phyloP scores from a whole-genome alignment of 1,140 invertebrate species.

The Drosophila rufa region DNA sequence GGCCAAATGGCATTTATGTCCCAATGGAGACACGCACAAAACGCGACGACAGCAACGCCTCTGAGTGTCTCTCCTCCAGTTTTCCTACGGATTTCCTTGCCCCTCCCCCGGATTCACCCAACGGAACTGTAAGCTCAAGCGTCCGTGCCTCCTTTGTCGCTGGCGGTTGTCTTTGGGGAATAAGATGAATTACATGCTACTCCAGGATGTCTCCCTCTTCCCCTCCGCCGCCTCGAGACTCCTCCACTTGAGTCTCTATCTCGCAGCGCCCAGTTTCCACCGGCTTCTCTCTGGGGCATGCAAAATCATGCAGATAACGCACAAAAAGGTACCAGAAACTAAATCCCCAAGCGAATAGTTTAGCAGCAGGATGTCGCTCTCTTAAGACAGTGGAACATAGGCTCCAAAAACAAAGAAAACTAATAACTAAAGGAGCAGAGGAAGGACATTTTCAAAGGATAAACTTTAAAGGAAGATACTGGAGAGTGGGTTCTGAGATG shows the following conservation, averaged over 20 bases:
- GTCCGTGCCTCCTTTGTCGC: slow-evolving; percentile 51
- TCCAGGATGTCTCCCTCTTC: slow-evolving; percentile 34
- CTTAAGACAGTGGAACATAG: slow-evolving; percentile 29
- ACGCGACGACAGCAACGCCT: slow-evolving; percentile 74
- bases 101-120: slow-evolving; percentile 35
- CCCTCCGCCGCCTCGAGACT: background rate
- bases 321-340: slow-evolving; percentile 75
- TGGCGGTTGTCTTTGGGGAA: slow-evolving; percentile 71
- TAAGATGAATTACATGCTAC: slow-evolving; percentile 83
- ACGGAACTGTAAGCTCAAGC: slow-evolving; percentile 58
- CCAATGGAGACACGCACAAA: slow-evolving; percentile 74
- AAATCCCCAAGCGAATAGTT: slow-evolving; percentile 80
- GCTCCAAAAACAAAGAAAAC: slow-evolving; percentile 11
- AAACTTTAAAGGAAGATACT: slow-evolving; percentile 3
- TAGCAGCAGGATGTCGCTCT: slow-evolving; percentile 34
- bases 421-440: background rate
- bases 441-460: background rate
- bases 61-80: slow-evolving; percentile 22
- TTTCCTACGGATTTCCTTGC: slow-evolving; percentile 7
- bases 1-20: slow-evolving; percentile 79
- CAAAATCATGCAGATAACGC: slow-evolving; percentile 71
- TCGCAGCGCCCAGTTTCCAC: slow-evolving; percentile 9
- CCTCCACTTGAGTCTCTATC: slow-evolving; percentile 15
- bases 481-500: background rate
- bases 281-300: slow-evolving; percentile 25